Evolutionary conservation across 1,140 invertebrate genomes (phyloP), one percentile per base, ranked within the genome.

Genomic region (Gryon sp.): DNA sequence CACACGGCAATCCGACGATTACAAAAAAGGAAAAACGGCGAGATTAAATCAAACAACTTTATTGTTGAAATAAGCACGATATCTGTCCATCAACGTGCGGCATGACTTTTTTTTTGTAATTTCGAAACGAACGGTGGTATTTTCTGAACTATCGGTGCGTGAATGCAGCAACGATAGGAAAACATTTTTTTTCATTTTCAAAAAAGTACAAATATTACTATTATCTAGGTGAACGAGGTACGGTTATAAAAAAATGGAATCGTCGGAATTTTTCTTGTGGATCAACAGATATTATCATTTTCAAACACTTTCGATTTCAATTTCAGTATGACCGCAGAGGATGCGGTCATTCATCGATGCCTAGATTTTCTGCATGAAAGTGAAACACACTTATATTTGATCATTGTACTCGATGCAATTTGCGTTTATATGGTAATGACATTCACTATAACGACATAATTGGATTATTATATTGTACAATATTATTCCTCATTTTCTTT

Each of bases 11-110:
- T 66, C 19, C 3, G n/a, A 11, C 7, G 32, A 68, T 75, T 75
- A 68, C 57, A 63, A 63, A 59, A 68, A 57, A 69, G 65, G 38
- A 76, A 70, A 69, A 70, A 75, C 38, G 22, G 2, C 6, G 34
- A 66, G 72, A 68, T 65, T 59, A 52, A 40, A 69, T 57, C 57
- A 63, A 76, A 69, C 57, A 76, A 63, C 57, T 69, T 57, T 69
- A 69, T 76, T 76, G 73, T 76, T 76, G 73, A 76, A 76, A 69
- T 68, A 63, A 69, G 65, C 41, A 50, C 36, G 63, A 57, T 69
- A 76, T 76, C 72, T 57, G 57, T 69, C 55, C 52, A 72, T 70
- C 66, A 69, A 69, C 57, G 12, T 55, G 46, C 28, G 20, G 38
- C 19, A 45, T 16, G 43, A 63, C 24, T 68, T 34, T 74, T 77